Percentiles rank a stretch among this genome's conserved stretches.
Conservation (phyloP, 1,140 invertebrate genomes). For the Brachionus rotundiformis region DNA sequence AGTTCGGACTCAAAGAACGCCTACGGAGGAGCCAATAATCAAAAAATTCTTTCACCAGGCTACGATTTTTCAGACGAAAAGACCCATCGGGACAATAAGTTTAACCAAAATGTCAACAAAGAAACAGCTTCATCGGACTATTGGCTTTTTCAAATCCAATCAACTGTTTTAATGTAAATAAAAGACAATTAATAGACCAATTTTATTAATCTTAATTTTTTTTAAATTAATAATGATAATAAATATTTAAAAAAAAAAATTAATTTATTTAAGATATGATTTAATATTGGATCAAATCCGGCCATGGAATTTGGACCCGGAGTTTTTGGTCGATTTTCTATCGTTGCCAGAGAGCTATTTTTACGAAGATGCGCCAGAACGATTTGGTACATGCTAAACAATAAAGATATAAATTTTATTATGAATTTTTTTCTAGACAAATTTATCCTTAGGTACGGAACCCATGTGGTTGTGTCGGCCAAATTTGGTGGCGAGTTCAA, state of each 20-base stretch:
- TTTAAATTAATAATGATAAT: too few relatives aligned
- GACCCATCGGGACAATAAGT: background rate
- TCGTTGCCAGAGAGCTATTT: constrained; percentile 40
- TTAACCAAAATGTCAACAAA: constrained; percentile 17
- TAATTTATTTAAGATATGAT: constrained; percentile 16
- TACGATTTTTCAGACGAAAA: background rate
- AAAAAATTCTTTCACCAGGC: constrained; percentile 34
- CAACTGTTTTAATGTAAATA: constrained; percentile 41
- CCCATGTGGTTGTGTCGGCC: constrained; percentile 46
- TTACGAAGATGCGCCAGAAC: constrained; percentile 27
- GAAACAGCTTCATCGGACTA: background rate
- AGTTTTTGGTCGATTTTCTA: constrained; percentile 48
- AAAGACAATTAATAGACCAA: background rate
- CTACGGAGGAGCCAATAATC: constrained; percentile 26
- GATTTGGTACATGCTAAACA: constrained; percentile 6
- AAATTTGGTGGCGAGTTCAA: constrained; percentile 51
- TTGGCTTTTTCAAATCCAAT: constrained; percentile 48
- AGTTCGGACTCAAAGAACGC: constrained; percentile 50
- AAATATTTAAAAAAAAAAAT: background rate
- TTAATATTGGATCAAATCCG: constrained; percentile 43
- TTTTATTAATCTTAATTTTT: background rate
- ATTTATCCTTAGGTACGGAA: constrained; percentile 43
- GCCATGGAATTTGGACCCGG: constrained; percentile 47
- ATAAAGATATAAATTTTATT: background rate
- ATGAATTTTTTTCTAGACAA: background rate